These are phyloP conservation scores for Chesias legatella DNA, from an alignment of 2,888 invertebrate genomes.

Conservation along the genomic window DNA sequence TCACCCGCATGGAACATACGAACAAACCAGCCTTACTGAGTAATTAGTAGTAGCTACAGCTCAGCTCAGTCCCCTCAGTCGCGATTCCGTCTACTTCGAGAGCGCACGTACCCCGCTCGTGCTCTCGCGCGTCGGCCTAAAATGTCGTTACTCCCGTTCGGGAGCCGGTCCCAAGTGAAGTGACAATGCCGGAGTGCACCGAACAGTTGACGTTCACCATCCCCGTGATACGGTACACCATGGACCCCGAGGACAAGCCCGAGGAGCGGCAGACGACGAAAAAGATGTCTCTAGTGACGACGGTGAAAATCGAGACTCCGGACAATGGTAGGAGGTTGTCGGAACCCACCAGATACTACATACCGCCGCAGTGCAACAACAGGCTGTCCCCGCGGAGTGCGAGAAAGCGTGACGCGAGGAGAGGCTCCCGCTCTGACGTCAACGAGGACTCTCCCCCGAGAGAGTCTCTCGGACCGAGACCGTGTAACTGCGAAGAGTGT, in stretches of 20 bases:
- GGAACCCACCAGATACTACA: slow-evolving; percentile 66
- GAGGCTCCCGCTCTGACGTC: slow-evolving; percentile 55
- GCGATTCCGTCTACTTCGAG: slow-evolving; percentile 18
- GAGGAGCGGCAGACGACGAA: slow-evolving; percentile 63
- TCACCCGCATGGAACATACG: slow-evolving; percentile 31
- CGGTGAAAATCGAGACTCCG: slow-evolving; percentile 72
- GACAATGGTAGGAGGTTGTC: slow-evolving; percentile 63
- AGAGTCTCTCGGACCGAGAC: slow-evolving; percentile 58
- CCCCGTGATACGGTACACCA: slow-evolving; percentile 71
- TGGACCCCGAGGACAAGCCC: slow-evolving; percentile 65
- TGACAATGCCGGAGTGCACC: slow-evolving; percentile 75
- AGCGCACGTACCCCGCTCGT: slow-evolving; percentile 19
- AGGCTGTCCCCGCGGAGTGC: slow-evolving; percentile 69
- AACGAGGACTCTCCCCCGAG: slow-evolving; percentile 52
- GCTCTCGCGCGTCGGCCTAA: slow-evolving; percentile 16
- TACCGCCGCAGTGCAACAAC: slow-evolving; percentile 73
- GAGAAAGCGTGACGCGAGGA: slow-evolving; percentile 60
- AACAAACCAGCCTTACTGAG: background rate
- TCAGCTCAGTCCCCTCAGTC: slow-evolving; percentile 2
- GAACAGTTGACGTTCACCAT: slow-evolving; percentile 69
- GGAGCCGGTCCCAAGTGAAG: slow-evolving; percentile 39
- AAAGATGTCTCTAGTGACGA: slow-evolving; percentile 68
- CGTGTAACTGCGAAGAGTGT: slow-evolving; percentile 72
- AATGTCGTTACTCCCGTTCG: slow-evolving; percentile 26
- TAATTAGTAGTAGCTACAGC: no score